Conservation (phyloP, 2,797 vertebrate species). For the Onychomys leucogaster region DNA sequence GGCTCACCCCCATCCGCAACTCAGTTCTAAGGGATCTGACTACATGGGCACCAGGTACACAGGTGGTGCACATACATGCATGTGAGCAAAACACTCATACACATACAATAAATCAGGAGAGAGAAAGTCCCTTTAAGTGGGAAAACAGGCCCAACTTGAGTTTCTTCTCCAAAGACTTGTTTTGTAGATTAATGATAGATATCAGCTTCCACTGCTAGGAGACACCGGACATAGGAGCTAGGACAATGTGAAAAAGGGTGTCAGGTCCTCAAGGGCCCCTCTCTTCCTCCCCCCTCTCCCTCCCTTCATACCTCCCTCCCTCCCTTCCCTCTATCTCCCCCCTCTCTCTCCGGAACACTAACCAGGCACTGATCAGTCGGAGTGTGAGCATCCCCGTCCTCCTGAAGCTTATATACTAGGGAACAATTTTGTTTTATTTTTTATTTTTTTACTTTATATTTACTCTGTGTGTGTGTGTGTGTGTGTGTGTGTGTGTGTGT, state of each 20-base stretch:
- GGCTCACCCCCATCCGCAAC: background rate
- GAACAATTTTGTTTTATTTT: background rate
- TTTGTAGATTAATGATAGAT: background rate
- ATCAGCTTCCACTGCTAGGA: background rate
- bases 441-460: background rate
- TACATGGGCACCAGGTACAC: background rate
- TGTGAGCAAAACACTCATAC: background rate
- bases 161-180: background rate
- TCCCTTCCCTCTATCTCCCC: accelerated
- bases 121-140: background rate
- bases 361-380: background rate
- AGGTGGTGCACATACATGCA: background rate
- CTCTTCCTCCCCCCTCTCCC: too few relatives aligned
- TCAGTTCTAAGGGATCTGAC: background rate
- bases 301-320: background rate
- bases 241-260: background rate
- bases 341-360: background rate
- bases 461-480: background rate
- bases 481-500: background rate
- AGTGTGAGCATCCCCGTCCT: background rate
- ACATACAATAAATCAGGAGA: background rate
- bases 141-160: background rate
- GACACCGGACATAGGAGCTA: background rate
- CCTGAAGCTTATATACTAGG: background rate
- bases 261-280: background rate